Base-by-base conservation (phyloP, 2,113 vertebrate genomes). In the Falco punctatus region DNA sequence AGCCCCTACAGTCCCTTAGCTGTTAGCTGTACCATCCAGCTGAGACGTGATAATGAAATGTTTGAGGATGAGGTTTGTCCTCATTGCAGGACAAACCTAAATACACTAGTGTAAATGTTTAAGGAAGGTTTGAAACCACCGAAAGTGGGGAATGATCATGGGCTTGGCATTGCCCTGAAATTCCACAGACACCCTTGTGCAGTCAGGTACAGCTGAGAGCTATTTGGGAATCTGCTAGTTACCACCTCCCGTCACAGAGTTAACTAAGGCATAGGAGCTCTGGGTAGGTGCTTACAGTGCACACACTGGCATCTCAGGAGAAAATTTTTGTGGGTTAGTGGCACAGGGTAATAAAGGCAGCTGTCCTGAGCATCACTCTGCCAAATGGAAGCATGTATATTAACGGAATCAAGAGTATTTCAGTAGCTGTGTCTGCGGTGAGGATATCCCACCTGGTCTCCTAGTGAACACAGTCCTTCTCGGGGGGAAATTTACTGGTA, bases 201-300 rank as follows among this genome's bases (percentile, higher is more conserved):
- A 49, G 54, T 3, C 0, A 0, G 54, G 32, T 27, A 66, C 20
- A 65, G 35, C 0, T 74, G 55, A 81, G 52, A 75, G 26, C 23
- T 71, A 18, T 61, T 79, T 0, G 0, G 30, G 40, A 80, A 86
- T 23, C 35, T 64, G 55, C 11, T 58, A 15, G 62, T 54, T 42
- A 22, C 27, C 42, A 7, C 8, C 7, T 52, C 55, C 42, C 48
- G 54, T 18, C 30, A 30, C 10, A 30, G 58, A 72, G 22, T 3
- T 55, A 54, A 33, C 24, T 58, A 35, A 54, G 48, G 38, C 58
- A 51, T 7, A 73, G 32, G 28, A 89, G 20, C 13, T 69, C 55
- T 35, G 23, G 5, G 17, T 22, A 58, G 48, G 33, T 80, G 52
- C 46, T 69, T 44, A 44, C 79, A 23, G 18, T n/a, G 42, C 51